Evolutionary conservation across 2,888 invertebrate species (phyloP), one percentile per base, ranked within the genome.

Genomic region (Epirrhoe alternata): DNA sequence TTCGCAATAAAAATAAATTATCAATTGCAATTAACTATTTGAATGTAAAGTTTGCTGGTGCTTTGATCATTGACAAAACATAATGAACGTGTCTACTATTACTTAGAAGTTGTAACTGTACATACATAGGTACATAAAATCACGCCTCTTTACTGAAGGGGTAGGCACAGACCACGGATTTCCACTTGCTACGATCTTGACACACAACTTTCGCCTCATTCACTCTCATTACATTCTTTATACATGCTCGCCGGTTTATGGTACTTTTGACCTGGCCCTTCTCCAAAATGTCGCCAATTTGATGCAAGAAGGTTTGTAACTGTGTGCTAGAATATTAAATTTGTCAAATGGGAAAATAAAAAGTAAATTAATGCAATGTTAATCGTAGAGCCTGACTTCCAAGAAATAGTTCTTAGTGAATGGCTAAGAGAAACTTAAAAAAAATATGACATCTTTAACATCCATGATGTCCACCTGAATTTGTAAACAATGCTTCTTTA

Each of bases 1-100:
- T 78, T 72, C 74, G 74, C 73, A 72, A 74, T 71, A 66, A 58
- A 72, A 65, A 68, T 66, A 52, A 68, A 68, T 67, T 69, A 70
- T 61, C 61, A 59, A 70, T 65, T 60, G 66, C 47, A 55, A 55
- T 24, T 8, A 61, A 70, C 63, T 62, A 64, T 50, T 54, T 24
- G 14, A 38, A 35, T 10, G 47, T 17, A 17, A 33, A 49, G 12
- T 30, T 56, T 17, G 54, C 12, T 16, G 12, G 55, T 24, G 16
- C 45, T 52, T 61, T 35, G 61, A 49, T 60, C 1, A n/a, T 45
- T 45, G n/a, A 14, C 10, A 45, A 45, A 5, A 45, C 5, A 45
- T 14, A 14, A 12, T 24, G 24, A 24, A 3, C 24, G 3, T 24
- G 1, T 7, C 8, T 38, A 0, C 2, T 38, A 8, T 10, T 7